Conservation (phyloP, 2,113 vertebrate genomes). For the Calyptomena viridis region DNA sequence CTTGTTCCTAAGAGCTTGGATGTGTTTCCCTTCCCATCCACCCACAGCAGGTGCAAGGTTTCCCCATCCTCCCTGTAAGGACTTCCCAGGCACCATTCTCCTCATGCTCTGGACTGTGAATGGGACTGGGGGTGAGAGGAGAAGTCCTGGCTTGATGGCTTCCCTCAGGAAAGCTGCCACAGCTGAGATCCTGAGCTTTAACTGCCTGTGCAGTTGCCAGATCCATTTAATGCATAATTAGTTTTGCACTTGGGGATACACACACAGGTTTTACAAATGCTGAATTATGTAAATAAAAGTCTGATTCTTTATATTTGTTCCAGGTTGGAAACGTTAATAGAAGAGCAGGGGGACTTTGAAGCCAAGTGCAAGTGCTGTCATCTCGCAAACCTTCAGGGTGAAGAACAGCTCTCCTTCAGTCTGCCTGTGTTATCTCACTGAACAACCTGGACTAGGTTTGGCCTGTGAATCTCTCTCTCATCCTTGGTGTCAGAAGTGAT, state of each 20-base stretch:
- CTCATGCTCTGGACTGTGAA: neutral
- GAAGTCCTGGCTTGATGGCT: neutral
- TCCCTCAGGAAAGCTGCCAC: neutral
- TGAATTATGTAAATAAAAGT: neutral
- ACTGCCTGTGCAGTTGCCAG: neutral
- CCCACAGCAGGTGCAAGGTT: neutral
- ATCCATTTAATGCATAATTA: neutral
- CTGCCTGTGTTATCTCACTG: neutral
- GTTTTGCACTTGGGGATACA: neutral
- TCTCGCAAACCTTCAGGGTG: neutral
- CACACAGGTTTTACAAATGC: neutral
- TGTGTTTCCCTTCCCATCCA: neutral
- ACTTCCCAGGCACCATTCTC: neutral
- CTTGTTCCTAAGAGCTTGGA: neutral
- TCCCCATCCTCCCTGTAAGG: neutral
- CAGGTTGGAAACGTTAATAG: neutral
- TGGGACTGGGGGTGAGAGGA: neutral
- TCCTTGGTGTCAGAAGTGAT: neutral
- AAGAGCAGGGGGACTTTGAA: neutral
- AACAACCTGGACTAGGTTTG: neutral
- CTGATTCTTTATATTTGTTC: slow-evolving; percentile 15
- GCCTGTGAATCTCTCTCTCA: neutral
- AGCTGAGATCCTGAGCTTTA: neutral
- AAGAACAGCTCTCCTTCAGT: neutral
- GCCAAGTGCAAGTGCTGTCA: neutral